Evolutionary conservation across 2,888 invertebrate species (phyloP).

Genomic region (Orthosia incerta): DNA sequence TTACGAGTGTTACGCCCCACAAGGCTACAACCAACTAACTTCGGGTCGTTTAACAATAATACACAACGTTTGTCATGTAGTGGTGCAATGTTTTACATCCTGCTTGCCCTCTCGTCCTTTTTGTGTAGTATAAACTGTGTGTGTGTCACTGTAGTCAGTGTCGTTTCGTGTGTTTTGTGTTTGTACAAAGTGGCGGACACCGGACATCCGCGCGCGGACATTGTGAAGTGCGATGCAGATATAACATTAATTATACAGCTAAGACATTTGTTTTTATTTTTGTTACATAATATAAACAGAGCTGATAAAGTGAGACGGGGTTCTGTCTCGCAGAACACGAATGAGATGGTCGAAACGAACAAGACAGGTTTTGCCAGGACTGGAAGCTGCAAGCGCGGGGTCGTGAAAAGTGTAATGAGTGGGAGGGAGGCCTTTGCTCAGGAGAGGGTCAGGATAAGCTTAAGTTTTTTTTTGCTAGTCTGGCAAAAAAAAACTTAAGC

Average conservation of each 20-base stretch:
- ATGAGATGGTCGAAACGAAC: too few relatives aligned
- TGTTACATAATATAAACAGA: background rate
- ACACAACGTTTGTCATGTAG: conserved; percentile 71
- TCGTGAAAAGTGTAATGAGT: too few relatives aligned
- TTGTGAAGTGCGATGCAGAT: conserved; percentile 76
- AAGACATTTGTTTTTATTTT: conserved; percentile 38
- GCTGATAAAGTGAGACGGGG: too few relatives aligned
- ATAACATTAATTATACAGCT: conserved; percentile 65
- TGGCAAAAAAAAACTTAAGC: background rate
- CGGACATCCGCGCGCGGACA: conserved; percentile 77
- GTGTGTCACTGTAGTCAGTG: conserved; percentile 47
- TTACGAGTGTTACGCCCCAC: conserved; percentile 41
- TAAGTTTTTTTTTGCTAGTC: too few relatives aligned
- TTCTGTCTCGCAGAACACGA: too few relatives aligned
- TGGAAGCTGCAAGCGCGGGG: too few relatives aligned
- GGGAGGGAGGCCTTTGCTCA: too few relatives aligned
- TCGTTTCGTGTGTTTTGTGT: conserved; percentile 79
- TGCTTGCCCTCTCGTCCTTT: conserved; percentile 74
- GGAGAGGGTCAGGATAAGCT: too few relatives aligned
- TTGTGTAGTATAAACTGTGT: conserved; percentile 60
- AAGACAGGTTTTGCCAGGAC: too few relatives aligned
- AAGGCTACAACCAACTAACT: conserved; percentile 59
- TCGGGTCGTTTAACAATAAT: conserved; percentile 70
- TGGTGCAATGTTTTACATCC: conserved; percentile 76
- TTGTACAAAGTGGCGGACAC: conserved; percentile 70